Conservation (phyloP, 2,113 vertebrate genomes). For the Rattus norvegicus region DNA sequence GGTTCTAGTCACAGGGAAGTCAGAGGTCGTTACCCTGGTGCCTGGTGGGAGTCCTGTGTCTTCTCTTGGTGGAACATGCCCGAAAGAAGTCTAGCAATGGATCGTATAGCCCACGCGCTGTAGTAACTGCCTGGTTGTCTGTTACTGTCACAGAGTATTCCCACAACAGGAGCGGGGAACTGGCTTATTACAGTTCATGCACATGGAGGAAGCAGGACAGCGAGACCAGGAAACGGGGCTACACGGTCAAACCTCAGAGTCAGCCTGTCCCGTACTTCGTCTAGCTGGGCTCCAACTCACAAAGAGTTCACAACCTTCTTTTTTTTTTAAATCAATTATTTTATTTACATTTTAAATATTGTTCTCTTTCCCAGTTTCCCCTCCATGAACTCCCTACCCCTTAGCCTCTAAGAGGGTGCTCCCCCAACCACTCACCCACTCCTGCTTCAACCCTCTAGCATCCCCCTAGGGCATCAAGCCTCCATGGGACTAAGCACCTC, state of each 20-base stretch:
- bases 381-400: no score
- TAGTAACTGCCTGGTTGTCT: no score
- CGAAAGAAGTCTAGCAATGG: neutral
- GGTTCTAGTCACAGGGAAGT: neutral
- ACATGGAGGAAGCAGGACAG: neutral
- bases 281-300: neutral
- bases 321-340: no score
- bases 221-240: neutral
- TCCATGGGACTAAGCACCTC: no score
- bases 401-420: no score
- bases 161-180: neutral
- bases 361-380: no score
- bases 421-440: no score
- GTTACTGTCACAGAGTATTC: neutral
- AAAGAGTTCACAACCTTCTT: neutral
- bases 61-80: neutral
- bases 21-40: neutral
- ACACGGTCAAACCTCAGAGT: neutral
- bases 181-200: neutral
- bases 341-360: no score
- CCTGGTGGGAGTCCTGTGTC: neutral
- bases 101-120: no score
- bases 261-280: neutral
- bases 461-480: no score
- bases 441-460: no score